phyloP scores from a whole-genome alignment of 2,888 invertebrate species.

The Oligia latruncula region DNA sequence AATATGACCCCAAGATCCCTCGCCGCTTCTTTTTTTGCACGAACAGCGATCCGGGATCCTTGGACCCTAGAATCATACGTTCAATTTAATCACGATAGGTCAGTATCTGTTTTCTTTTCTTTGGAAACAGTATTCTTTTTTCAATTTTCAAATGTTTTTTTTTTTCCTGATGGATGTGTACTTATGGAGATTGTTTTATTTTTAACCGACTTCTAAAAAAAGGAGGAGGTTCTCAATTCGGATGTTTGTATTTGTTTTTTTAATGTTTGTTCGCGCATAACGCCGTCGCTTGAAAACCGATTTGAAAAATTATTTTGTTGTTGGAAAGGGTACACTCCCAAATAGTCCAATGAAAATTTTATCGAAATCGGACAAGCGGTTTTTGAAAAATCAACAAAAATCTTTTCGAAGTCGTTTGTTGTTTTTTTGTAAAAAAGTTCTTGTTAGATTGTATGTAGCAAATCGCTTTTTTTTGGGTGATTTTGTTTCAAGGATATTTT shows the following conservation, averaged over 20 bases:
- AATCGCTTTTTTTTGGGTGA: background rate
- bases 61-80: constrained; percentile 50
- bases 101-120: constrained; percentile 35
- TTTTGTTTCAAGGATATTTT: background rate
- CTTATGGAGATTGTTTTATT: constrained; percentile 3
- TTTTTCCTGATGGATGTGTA: background rate
- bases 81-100: constrained; percentile 61
- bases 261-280: too few species aligned
- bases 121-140: constrained; percentile 6
- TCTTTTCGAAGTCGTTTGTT: too few species aligned
- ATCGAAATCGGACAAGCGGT: too few species aligned
- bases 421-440: too few species aligned
- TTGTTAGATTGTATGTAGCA: background rate
- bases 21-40: constrained; percentile 58
- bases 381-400: too few species aligned
- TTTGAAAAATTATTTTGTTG: too few species aligned
- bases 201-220: background rate
- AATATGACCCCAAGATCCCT: constrained; percentile 40
- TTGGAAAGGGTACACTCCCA: too few species aligned
- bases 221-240: too few species aligned
- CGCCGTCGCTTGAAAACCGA: too few species aligned
- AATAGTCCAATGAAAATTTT: too few species aligned
- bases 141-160: constrained; percentile 19
- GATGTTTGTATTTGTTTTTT: too few species aligned
- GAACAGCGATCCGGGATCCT: constrained; percentile 35